phyloP scores from a whole-genome alignment of 2,113 vertebrate species.

The Nothocercus julius region DNA sequence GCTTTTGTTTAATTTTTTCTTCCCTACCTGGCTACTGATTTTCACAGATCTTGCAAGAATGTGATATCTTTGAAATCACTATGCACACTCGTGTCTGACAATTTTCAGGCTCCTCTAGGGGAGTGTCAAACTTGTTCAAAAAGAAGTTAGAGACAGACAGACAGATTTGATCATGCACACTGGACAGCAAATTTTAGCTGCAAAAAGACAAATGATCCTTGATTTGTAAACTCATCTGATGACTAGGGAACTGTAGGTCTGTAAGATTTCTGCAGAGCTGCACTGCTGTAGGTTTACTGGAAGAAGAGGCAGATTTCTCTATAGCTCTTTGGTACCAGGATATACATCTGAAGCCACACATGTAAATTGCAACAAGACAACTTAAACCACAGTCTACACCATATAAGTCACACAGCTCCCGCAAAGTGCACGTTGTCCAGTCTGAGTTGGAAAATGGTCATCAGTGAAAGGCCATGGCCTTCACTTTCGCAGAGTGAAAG shows the following conservation, averaged over 20 bases:
- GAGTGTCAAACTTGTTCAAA: background rate
- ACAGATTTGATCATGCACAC: background rate
- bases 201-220: background rate
- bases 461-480: background rate
- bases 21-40: background rate
- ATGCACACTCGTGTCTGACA: background rate
- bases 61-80: background rate
- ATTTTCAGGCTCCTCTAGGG: background rate
- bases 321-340: background rate
- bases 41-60: background rate
- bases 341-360: background rate
- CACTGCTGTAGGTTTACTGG: background rate
- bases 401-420: fast-evolving
- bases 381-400: background rate
- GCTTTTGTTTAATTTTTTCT: background rate
- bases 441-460: background rate
- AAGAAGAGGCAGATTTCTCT: background rate
- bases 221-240: background rate
- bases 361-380: background rate
- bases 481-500: too few relatives aligned
- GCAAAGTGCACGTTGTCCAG: background rate
- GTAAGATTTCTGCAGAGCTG: background rate
- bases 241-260: background rate
- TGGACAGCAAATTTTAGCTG: background rate
- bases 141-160: background rate